Conservation (phyloP, 2,113 vertebrate species). For the Sinocyclocheilus anophthalmus region DNA sequence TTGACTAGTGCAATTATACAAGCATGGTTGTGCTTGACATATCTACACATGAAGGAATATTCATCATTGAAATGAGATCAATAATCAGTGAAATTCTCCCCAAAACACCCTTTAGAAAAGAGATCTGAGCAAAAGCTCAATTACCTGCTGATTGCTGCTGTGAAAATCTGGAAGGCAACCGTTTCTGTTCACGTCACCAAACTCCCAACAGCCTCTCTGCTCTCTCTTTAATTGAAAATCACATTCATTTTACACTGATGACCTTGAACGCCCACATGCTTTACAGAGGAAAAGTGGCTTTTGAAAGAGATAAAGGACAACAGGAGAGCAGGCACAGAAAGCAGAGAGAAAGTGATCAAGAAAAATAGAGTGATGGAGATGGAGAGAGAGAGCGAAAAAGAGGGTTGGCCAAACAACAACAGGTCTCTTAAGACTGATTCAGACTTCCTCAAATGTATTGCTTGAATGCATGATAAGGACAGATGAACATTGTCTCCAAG, state of each 20-base stretch:
- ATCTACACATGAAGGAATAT: background rate
- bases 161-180: background rate
- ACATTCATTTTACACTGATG: conserved; percentile 47
- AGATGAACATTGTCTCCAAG: background rate
- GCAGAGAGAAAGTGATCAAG: conserved; percentile 6
- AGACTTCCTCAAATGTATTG: background rate
- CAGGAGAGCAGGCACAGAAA: background rate
- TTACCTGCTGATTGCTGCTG: conserved; percentile 56
- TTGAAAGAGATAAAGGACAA: conserved; percentile 33
- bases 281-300: conserved; percentile 40
- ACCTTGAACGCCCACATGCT: conserved; percentile 58
- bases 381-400: background rate
- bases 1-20: background rate
- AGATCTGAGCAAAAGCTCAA: background rate
- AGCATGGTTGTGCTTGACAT: background rate
- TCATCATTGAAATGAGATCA: background rate
- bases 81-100: background rate
- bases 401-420: background rate
- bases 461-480: background rate
- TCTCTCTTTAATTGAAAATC: conserved; percentile 50
- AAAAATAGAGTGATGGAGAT: background rate
- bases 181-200: conserved; percentile 28
- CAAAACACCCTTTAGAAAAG: background rate
- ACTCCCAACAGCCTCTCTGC: conserved; percentile 37
- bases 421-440: background rate